phyloP scores from a whole-genome alignment of 2,797 vertebrate genomes.

The Mycteria americana region DNA sequence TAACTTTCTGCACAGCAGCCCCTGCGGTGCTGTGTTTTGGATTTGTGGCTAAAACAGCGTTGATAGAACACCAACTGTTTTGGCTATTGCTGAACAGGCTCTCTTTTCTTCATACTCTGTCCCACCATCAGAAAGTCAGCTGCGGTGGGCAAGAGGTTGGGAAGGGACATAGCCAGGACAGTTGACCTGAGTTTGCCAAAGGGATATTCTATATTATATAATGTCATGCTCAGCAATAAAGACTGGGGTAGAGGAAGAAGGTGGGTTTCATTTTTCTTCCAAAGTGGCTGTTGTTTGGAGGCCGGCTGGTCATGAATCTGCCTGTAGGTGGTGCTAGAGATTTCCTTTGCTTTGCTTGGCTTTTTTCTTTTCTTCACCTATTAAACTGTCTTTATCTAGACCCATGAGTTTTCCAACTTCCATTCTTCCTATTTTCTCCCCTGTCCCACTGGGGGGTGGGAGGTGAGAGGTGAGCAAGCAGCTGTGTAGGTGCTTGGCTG shows the following conservation, averaged over 20 bases:
- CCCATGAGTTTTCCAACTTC: background rate
- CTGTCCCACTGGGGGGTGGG: rapidly evolving
- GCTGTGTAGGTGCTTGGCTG: background rate
- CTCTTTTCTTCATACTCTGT: background rate
- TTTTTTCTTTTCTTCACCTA: background rate
- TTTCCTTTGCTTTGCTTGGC: background rate
- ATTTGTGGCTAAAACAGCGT: background rate
- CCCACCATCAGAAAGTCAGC: background rate
- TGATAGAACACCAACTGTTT: background rate
- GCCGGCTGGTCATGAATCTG: background rate
- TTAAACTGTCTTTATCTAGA: background rate
- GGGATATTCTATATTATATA: background rate
- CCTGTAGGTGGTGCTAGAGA: background rate
- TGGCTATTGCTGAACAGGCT: background rate
- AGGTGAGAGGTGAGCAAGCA: background rate
- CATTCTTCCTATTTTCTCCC: background rate
- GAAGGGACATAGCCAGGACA: background rate
- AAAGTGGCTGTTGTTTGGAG: background rate
- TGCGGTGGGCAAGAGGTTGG: background rate
- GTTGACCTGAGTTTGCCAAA: background rate
- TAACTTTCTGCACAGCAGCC: background rate
- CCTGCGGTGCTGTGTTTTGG: background rate
- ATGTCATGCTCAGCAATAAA: background rate
- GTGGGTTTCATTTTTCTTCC: background rate
- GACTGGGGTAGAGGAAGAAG: background rate